phyloP scores from a whole-genome alignment of 1,140 invertebrate genomes.

The Musca vetustissima region DNA sequence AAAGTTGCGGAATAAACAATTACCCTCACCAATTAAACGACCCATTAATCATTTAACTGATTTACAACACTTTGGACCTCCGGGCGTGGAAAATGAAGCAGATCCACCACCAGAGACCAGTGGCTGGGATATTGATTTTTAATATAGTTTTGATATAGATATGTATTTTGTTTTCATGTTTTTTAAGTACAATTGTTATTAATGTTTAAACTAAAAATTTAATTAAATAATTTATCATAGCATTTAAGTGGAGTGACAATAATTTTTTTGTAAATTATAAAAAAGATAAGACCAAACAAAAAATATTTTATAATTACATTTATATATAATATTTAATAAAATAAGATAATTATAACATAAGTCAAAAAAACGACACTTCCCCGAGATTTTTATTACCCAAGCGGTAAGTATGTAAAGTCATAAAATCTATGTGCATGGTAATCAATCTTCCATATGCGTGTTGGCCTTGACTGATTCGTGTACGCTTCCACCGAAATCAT shows the following conservation, averaged over 20 bases:
- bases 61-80: slow-evolving; percentile 69
- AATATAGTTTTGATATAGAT: slow-evolving; percentile 22
- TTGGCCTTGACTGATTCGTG: too few species aligned
- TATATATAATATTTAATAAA: too few species aligned
- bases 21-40: slow-evolving; percentile 76
- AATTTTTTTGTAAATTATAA: too few species aligned
- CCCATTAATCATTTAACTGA: slow-evolving; percentile 67
- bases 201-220: not conserved
- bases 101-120: slow-evolving; percentile 68
- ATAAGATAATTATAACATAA: too few species aligned
- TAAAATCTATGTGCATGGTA: too few species aligned
- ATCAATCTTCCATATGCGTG: too few species aligned
- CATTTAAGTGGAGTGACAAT: too few species aligned
- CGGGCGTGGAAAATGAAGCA: slow-evolving; percentile 59
- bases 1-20: slow-evolving; percentile 67
- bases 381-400: too few species aligned
- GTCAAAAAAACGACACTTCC: too few species aligned
- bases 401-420: too few species aligned
- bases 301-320: too few species aligned
- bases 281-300: too few species aligned
- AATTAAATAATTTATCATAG: not conserved
- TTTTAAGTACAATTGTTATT: slow-evolving; percentile 13
- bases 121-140: slow-evolving; percentile 72
- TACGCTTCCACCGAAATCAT: not conserved
- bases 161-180: not conserved